These are phyloP conservation scores for Bhutanitis thaidina DNA, from an alignment of 2,888 invertebrate species.

Conservation along the genomic window DNA sequence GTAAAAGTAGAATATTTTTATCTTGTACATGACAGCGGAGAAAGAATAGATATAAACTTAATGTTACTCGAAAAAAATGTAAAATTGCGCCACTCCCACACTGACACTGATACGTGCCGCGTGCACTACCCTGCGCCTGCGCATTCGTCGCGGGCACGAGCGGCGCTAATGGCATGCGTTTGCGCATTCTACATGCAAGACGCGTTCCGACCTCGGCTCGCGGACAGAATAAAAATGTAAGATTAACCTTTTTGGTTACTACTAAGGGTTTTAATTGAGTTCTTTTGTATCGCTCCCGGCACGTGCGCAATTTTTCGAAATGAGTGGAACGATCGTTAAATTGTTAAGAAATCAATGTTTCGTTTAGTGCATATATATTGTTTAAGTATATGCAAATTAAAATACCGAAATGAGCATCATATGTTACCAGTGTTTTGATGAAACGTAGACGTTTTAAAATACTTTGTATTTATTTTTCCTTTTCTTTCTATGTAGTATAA, in stretches of 20 bases:
- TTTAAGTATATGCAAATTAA: too few relatives aligned
- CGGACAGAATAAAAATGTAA: constrained; percentile 24
- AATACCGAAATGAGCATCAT: too few relatives aligned
- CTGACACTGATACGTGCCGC: not conserved
- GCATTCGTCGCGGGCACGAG: constrained; percentile 23
- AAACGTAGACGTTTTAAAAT: too few relatives aligned
- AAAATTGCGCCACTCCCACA: not conserved
- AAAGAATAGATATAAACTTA: too few relatives aligned
- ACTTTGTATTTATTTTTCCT: too few relatives aligned
- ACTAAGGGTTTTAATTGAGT: constrained; percentile 24
- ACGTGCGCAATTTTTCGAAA: constrained; percentile 23
- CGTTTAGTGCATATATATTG: too few relatives aligned
- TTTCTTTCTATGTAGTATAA: too few relatives aligned
- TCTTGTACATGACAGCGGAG: too few relatives aligned
- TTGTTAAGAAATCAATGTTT: too few relatives aligned
- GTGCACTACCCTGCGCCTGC: constrained; percentile 18
- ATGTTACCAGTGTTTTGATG: too few relatives aligned
- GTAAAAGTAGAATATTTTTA: too few relatives aligned
- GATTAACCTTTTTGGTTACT: constrained; percentile 25
- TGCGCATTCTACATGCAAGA: constrained; percentile 20
- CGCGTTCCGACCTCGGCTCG: constrained; percentile 17
- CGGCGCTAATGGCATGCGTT: constrained; percentile 17
- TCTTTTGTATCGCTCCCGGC: constrained; percentile 23
- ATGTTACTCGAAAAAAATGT: not conserved
- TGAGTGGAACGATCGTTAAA: not conserved